Base-by-base conservation (phyloP, 2,888 invertebrate genomes). In the Eugnorisma glareosa region DNA sequence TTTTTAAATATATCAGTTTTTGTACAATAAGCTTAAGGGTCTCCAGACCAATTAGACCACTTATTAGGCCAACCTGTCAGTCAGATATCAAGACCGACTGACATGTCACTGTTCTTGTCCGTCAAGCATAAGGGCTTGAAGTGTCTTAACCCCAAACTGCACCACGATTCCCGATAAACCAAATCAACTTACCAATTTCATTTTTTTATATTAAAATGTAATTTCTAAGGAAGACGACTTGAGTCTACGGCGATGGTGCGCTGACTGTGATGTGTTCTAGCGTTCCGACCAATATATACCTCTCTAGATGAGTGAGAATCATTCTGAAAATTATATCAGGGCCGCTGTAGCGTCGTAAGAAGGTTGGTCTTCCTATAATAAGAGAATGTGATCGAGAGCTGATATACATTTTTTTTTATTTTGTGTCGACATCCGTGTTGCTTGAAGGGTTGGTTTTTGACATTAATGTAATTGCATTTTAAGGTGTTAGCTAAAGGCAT, bases 121-220 rank as follows among this genome's bases (percentile, higher is more conserved):
- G 18, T 70, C 67, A 68, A 66, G 11, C 64, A 8, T 3, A 3
- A 66, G 28, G 18, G 28, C 13, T 71, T 59, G 51, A 18, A 43
- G 66, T 40, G 40, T 5, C 7, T 40, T 28, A 70, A 83, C 57
- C 70, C 59, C 18, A 70, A 70, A 71, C 51, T 54, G 77, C 73
- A 61, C 54, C 31, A n/a, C 31, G 28, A 31, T 54, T 68, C 79
- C 79, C 69, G 83, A 76, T 70, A 75, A 63, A 77, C 76, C 57
- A 87, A 87, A 85, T 74, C 59, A 74, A 96, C 96, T 96, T 90
- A 96, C 96, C 96, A 96, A 93, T 94, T 96, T 96, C 96, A 96
- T 96, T 90, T 88, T 94, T 84, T 78, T 82, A 84, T 83, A 83
- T 67, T 89, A 81, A 83, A 89, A 86, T 86, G 82, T 86, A 87